A percentile compares a stretch with the other conserved stretches of the same genome.
Evolutionary conservation across 2,113 vertebrate genomes (phyloP).

Genomic region (Oostethus manadensis): DNA sequence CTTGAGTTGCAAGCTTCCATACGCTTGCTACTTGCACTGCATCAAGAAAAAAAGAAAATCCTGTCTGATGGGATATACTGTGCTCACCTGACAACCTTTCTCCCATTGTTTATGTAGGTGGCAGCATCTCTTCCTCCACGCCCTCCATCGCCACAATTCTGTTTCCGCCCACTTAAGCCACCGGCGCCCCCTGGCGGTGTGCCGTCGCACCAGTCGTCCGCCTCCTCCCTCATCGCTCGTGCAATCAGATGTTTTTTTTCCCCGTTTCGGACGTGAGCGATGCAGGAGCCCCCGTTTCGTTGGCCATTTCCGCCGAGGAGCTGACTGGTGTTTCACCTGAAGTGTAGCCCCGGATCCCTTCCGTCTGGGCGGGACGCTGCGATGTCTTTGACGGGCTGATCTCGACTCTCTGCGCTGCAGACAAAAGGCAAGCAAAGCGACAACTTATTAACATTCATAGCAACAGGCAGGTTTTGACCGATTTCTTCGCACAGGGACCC

Average conservation of each 20-base stretch:
- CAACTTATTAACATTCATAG: background rate
- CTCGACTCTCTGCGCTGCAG: slow-evolving; percentile 13
- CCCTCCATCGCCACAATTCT: background rate
- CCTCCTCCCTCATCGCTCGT: slow-evolving; percentile 21
- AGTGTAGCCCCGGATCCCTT: slow-evolving; percentile 6
- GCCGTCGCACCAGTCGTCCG: slow-evolving; percentile 31
- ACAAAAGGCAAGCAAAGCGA: background rate
- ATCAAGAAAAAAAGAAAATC: no score
- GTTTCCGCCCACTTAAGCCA: slow-evolving; percentile 41
- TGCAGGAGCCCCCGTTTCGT: background rate
- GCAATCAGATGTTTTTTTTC: slow-evolving; percentile 8
- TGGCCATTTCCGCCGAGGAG: background rate
- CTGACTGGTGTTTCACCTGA: slow-evolving; percentile 3
- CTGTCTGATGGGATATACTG: no score
- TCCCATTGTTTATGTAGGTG: no score
- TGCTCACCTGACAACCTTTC: no score
- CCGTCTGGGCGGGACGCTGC: slow-evolving; percentile 13
- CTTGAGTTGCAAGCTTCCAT: no score
- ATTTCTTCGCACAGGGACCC: background rate
- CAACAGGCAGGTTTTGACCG: slow-evolving; percentile 11
- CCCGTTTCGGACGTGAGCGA: slow-evolving; percentile 9
- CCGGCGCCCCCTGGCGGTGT: slow-evolving; percentile 41
- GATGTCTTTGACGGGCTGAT: slow-evolving; percentile 40
- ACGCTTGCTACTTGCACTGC: no score
- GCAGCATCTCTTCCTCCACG: background rate